Percentiles rank a stretch among this genome's conserved stretches.
Evolutionary conservation across 2,113 vertebrate species (phyloP).

Genomic region (Psittacus erithacus): DNA sequence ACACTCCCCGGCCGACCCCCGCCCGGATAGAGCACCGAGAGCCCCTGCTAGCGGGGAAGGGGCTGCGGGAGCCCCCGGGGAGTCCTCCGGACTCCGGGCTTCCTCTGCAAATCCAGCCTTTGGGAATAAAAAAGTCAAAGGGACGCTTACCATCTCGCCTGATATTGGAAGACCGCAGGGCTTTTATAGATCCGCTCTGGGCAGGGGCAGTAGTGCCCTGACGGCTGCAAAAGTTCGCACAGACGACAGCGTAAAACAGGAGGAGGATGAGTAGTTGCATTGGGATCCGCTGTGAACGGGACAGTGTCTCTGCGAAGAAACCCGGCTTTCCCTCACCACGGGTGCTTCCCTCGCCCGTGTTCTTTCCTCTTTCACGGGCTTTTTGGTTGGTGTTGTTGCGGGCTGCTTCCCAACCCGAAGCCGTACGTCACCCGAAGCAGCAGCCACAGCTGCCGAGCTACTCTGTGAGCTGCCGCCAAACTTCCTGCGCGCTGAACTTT

Average conservation of each 20-base stretch:
- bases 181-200: slow-evolving; percentile 78
- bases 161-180: slow-evolving; percentile 74
- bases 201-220: slow-evolving; percentile 70
- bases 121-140: neutral
- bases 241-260: slow-evolving; percentile 62
- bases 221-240: slow-evolving; percentile 75
- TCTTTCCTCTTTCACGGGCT: neutral
- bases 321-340: neutral
- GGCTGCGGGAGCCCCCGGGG: neutral
- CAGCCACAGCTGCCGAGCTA: neutral
- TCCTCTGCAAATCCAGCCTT: neutral
- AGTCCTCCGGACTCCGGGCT: neutral
- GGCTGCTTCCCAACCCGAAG: neutral
- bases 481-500: slow-evolving; percentile 64
- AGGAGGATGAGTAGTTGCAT: slow-evolving; percentile 78
- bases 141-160: slow-evolving; percentile 79
- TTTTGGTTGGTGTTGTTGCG: neutral
- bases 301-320: slow-evolving; percentile 7
- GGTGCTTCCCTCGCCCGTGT: neutral
- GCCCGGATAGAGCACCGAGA: neutral
- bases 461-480: slow-evolving; percentile 24
- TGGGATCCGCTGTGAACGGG: slow-evolving; percentile 51
- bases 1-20: neutral
- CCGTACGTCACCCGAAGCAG: neutral
- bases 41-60: neutral